Conservation (phyloP, 2,113 vertebrate genomes). For the Heteronetta atricapilla region DNA sequence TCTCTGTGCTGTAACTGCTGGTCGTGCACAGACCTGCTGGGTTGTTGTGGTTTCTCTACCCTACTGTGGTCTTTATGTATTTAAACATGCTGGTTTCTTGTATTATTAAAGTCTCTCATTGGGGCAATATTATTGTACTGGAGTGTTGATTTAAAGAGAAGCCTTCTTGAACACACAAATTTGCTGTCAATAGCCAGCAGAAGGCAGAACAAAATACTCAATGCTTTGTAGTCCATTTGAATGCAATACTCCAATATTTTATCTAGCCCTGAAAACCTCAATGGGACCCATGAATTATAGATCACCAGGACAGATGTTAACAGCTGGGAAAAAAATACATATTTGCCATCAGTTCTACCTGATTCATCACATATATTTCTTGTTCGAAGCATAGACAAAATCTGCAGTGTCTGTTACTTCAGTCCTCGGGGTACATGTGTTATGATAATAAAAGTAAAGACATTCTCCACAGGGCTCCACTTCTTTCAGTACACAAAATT, state of each 20-base stretch:
- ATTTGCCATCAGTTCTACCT: not conserved
- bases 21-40: constrained; percentile 17
- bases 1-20: not conserved
- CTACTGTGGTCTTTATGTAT: constrained; percentile 42
- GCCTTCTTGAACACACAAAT: not conserved
- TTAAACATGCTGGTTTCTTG: constrained; percentile 52
- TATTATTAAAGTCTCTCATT: constrained; percentile 55
- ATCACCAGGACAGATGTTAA: constrained; percentile 8
- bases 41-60: constrained; percentile 40
- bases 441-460: not conserved
- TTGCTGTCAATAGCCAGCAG: not conserved
- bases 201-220: constrained; percentile 32
- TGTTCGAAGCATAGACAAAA: not conserved
- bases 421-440: not conserved
- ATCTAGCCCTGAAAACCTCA: not conserved
- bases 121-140: constrained; percentile 48
- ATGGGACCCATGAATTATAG: constrained; percentile 6
- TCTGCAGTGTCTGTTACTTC: not conserved
- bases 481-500: not conserved
- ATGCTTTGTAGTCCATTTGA: not conserved
- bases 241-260: constrained; percentile 5
- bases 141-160: constrained; percentile 41
- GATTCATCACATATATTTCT: not conserved
- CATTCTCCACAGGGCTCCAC: not conserved
- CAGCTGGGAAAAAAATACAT: not conserved